Evolutionary conservation across 1,140 invertebrate species (phyloP), one percentile per base, ranked within the genome.

Genomic region (Meteorus sp.): DNA sequence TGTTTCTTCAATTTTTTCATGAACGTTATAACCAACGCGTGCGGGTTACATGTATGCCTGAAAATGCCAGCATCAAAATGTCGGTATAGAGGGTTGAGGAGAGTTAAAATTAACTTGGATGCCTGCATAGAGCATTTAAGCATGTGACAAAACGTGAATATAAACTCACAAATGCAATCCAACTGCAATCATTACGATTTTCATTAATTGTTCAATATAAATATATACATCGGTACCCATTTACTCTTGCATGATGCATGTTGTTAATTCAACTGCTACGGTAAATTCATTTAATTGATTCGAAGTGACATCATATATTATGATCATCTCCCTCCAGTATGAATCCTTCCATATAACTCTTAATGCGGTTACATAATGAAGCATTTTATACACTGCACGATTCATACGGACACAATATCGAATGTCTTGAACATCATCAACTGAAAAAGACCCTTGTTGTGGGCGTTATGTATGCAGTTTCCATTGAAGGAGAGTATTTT

Each of bases 391-490:
- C 45, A 13, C 39, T 31, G 53, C n/a, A 43, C 35, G 47, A 47
- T 58, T 47, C 56, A 51, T 50, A 58, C 51, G 56, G 27, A 9
- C 29, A 17, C 25, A 27, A 58, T 47, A 56, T 56, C 31, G 44
- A 43, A 50, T 58, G 43, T 50, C 23, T 57, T 45, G 13, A 27
- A 1, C 23, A 11, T 50, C 29, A 5, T 51, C n/a, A n/a, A 23
- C 31, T 51, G 56, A 37, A 23, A 27, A 27, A 31, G 6, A 19
- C n/a, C 52, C n/a, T 54, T 54, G 37, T 58, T 58, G 44, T 35
- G 47, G 41, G 25, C 8, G n/a, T n/a, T n/a, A n/a, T n/a, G n/a
- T n/a, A n/a, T n/a, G n/a, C 31, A 11, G 52, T 17, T 25, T 58
- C 27, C 51, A 51, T 33, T 37, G 56, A 51, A 56, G 48, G 48